Base-by-base conservation (phyloP, 1,140 invertebrate species). In the Orius laevigatus region DNA sequence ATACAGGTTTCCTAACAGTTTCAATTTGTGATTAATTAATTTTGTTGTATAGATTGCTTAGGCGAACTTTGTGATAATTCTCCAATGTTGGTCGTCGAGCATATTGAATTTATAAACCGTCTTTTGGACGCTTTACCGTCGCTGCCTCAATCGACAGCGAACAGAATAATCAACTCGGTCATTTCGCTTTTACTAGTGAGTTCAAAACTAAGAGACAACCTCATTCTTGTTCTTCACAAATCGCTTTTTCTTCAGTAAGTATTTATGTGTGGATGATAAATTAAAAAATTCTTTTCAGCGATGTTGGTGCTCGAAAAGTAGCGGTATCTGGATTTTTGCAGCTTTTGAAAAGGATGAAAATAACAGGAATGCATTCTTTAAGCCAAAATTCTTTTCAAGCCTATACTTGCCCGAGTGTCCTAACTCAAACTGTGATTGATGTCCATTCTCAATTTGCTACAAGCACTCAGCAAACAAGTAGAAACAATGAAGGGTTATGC, bases 161-260 rank as follows among this genome's bases (percentile, higher is more conserved):
- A 59, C 19, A 60, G 67, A 53, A 58, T 70, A 38, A 58, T 74
- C 4, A 56, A 63, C 34, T 69, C 70, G 1, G 57, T 74, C 46
- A 57, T 72, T 14, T 69, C 70, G 6, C 47, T 74, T 14, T 63
- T 69, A 19, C 61, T 64, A 46, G 50, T 67, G 5, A 70, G 67
- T 0, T 52, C 59, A 2, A 63, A 54, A 5, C 58, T 74, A 46
- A 58, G 69, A 50, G 70, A 74, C 49, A 62, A 64, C 39, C 58
- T 74, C 33, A 65, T 74, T n/a, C 55, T 75, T 42, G 59, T 69
- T n/a, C 59, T 75, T 9, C 61, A 71, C 19, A 74, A 74, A 61
- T 66, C 66, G 9, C 58, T 75, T 0, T 73, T 72, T 54, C 65
- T 66, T 10, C 68, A 68, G 63, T 66, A 59, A 55, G 46, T 47